phyloP scores from a whole-genome alignment of 2,797 vertebrate species.

The Scarus forsteni region DNA sequence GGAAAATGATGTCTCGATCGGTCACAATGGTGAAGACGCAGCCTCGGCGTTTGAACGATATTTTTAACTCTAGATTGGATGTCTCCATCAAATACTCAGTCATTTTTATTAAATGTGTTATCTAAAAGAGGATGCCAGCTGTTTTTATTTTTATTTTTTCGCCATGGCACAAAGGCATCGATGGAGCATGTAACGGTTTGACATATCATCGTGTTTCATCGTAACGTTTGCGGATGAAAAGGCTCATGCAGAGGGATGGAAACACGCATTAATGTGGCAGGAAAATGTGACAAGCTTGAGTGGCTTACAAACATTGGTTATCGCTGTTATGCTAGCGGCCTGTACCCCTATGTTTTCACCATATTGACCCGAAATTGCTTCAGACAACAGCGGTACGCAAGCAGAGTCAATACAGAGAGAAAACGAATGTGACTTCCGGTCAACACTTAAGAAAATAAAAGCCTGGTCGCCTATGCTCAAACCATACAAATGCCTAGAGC shows the following conservation, averaged over 20 bases:
- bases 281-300: background rate
- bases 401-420: rapidly evolving
- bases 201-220: slow-evolving; percentile 8
- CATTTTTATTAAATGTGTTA: background rate
- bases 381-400: slow-evolving; percentile 9
- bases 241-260: rapidly evolving
- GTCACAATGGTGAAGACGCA: slow-evolving; percentile 17
- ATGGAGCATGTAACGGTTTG: background rate
- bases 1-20: slow-evolving; percentile 28
- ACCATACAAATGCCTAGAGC: no score
- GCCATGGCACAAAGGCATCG: slow-evolving; percentile 54
- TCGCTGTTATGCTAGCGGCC: slow-evolving; percentile 32
- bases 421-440: background rate
- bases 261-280: background rate
- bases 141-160: slow-evolving; percentile 9
- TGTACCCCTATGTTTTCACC: slow-evolving; percentile 4
- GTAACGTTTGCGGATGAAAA: background rate
- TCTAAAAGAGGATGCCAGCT: background rate
- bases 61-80: rapidly evolving
- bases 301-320: no score
- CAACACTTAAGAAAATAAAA: slow-evolving; percentile 40
- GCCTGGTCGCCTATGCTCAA: background rate
- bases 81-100: background rate
- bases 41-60: background rate
- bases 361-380: slow-evolving; percentile 38